Evolutionary conservation across 2,113 vertebrate species (phyloP), one percentile per base, ranked within the genome.

Genomic region (Rhipidura dahli): DNA sequence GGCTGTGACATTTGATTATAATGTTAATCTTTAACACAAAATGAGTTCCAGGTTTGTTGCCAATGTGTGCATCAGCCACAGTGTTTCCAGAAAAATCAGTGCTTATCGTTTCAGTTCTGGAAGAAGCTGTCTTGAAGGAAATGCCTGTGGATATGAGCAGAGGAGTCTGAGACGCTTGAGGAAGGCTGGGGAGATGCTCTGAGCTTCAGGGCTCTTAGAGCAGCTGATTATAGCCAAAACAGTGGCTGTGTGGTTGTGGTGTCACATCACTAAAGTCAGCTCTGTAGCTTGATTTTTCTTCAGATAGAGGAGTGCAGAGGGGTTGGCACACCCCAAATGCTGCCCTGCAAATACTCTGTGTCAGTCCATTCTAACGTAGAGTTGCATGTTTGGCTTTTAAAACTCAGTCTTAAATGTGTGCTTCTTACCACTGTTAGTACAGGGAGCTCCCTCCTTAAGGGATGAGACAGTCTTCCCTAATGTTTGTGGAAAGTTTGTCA

Each of bases 241-340:
- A 57, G 44, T 0, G 1, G 5, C 45, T 1, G 0, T 33, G 39
- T 44, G 76, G 13, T 44, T 69, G 42, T 66, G 42, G 20, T 54
- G 42, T 81, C 76, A 35, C 21, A 6, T 71, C 72, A 37, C 27
- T 63, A 9, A 69, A 2, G 1, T 42, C 31, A 39, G 5, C 56
- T 79, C 24, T 39, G 13, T 42, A 71, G 57, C 42, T 71, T 79
- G 20, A n/a, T 49, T 73, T 91, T 75, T 53, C 18, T 85, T 72
- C 0, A 1, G 31, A 7, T 24, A 37, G 42, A 3, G 3, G 18
- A 42, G 23, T 39, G 30, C 28, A 73, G 54, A 68, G 33, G 27
- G 7, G 33, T 70, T 57, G 81, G 45, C 45, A 49, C 7, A 13
- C 87, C 18, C 42, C 44, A 28, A 0, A 0, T 39, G 20, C 40